Evolutionary conservation across 2,797 vertebrate genomes (phyloP).

Genomic region (Chelon auratus): DNA sequence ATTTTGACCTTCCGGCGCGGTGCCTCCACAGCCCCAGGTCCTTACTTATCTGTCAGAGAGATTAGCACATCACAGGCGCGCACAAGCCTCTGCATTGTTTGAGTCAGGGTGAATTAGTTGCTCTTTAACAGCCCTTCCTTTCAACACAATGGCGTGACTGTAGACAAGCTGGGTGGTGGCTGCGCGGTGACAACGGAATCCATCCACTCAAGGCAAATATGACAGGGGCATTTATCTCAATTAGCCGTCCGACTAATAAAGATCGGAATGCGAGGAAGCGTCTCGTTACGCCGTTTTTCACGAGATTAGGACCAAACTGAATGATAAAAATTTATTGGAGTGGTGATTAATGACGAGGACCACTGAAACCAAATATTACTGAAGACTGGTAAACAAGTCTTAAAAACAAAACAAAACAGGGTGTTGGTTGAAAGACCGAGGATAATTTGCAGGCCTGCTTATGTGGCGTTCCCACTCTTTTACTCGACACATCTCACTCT

Average conservation of each 20-base stretch:
- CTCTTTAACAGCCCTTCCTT: slow-evolving; percentile 54
- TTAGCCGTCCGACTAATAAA: slow-evolving; percentile 21
- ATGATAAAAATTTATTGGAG: slow-evolving; percentile 27
- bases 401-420: not conserved
- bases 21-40: slow-evolving; percentile 41
- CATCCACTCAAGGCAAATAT: slow-evolving; percentile 23
- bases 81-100: slow-evolving; percentile 55
- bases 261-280: slow-evolving; percentile 37
- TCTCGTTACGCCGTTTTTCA: not conserved
- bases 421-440: not conserved
- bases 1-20: slow-evolving; percentile 43
- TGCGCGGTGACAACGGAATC: slow-evolving; percentile 21
- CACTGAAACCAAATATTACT: slow-evolving; percentile 17
- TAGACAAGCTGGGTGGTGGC: slow-evolving; percentile 33
- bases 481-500: slow-evolving; percentile 27
- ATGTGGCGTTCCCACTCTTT: slow-evolving; percentile 28
- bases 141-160: slow-evolving; percentile 46
- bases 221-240: slow-evolving; percentile 32
- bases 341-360: slow-evolving; percentile 31
- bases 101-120: slow-evolving; percentile 44
- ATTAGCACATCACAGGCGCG: slow-evolving; percentile 51
- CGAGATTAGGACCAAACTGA: slow-evolving; percentile 1
- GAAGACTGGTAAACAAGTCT: slow-evolving; percentile 23
- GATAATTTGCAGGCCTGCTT: not conserved
- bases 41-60: slow-evolving; percentile 61